These are phyloP conservation scores for Lasioglossum baleicum DNA, from an alignment of 1,140 invertebrate genomes.

Conservation along the genomic window DNA sequence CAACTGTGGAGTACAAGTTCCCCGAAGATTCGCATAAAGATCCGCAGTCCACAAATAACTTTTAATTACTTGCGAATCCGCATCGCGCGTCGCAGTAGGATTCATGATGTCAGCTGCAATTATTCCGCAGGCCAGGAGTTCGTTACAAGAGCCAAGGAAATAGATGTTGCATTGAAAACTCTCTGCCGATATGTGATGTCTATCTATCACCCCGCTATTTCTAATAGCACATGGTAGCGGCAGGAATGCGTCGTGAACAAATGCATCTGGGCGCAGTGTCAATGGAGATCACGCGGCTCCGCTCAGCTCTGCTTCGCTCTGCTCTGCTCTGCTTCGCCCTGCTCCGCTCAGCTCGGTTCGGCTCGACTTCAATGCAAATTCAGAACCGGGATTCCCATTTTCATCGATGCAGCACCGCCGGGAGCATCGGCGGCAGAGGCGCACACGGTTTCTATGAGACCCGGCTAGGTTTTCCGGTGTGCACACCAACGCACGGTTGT, in stretches of 20 bases:
- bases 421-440: neutral
- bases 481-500: conserved; percentile 14
- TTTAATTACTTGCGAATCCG: no score
- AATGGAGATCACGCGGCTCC: conserved; percentile 12
- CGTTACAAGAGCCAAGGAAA: neutral
- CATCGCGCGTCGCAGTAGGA: no score
- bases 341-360: neutral
- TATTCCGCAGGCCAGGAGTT: no score
- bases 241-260: neutral
- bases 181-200: neutral
- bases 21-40: no score
- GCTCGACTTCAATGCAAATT: conserved; percentile 39
- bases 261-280: neutral
- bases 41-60: no score
- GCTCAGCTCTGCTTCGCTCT: no score
- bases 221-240: neutral
- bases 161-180: conserved; percentile 14
- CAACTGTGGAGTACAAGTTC: no score
- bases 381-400: conserved; percentile 18
- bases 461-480: conserved; percentile 36
- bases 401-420: conserved; percentile 11
- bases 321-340: neutral
- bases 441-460: conserved; percentile 40
- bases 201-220: conserved; percentile 3
- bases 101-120: no score